Evolutionary conservation across 2,113 vertebrate genomes (phyloP).

Genomic region (Gambusia affinis): DNA sequence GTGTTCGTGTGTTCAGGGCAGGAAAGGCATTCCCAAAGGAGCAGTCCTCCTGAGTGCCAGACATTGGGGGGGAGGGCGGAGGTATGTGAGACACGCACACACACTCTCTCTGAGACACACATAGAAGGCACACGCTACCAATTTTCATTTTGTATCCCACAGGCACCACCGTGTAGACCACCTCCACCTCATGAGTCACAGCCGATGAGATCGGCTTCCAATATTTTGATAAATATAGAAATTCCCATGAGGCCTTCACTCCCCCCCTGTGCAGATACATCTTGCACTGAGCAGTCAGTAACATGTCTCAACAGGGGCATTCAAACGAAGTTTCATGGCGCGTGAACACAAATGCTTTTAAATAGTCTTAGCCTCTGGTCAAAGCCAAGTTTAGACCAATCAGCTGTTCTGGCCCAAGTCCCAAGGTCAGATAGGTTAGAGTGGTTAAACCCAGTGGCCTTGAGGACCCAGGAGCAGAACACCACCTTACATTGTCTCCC

Average conservation of each 20-base stretch:
- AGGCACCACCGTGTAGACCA: slow-evolving; percentile 39
- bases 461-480: slow-evolving; percentile 63
- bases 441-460: slow-evolving; percentile 58
- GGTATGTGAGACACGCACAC: slow-evolving; percentile 46
- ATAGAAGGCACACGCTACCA: slow-evolving; percentile 20
- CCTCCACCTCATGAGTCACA: slow-evolving; percentile 39
- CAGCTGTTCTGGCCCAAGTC: slow-evolving; percentile 31
- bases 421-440: slow-evolving; percentile 27
- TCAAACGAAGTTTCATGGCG: not conserved
- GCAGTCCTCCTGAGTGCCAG: slow-evolving; percentile 68
- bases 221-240: slow-evolving; percentile 40
- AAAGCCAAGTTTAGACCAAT: slow-evolving; percentile 39
- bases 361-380: slow-evolving; percentile 9
- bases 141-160: slow-evolving; percentile 59
- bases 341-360: not conserved
- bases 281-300: not conserved
- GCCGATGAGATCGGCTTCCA: slow-evolving; percentile 26
- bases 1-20: slow-evolving; percentile 43
- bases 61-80: slow-evolving; percentile 60
- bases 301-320: not conserved
- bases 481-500: slow-evolving; percentile 58
- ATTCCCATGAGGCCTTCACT: slow-evolving; percentile 11
- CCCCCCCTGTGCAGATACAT: not conserved
- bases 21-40: slow-evolving; percentile 70
- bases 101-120: slow-evolving; percentile 20